Conservation (phyloP, 2,888 invertebrate genomes). For the Xylophagus ater region DNA sequence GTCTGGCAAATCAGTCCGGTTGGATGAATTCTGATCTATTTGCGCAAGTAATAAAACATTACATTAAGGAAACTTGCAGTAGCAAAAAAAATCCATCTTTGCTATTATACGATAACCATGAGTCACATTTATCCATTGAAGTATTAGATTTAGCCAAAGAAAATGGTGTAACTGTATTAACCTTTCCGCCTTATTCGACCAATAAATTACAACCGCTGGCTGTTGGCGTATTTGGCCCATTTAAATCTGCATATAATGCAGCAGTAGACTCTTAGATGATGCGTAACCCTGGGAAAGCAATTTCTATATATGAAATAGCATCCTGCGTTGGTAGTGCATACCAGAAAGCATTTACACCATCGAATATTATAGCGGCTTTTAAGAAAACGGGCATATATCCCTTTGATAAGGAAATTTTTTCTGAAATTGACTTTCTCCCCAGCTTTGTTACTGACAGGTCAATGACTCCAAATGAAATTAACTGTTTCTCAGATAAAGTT, state of each 20-base stretch:
- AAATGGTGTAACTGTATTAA: conserved; percentile 26
- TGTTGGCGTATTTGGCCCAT: conserved; percentile 15
- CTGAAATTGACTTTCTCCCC: conserved; percentile 1
- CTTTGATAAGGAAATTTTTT: background rate
- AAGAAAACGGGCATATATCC: conserved; percentile 4
- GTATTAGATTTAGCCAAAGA: conserved; percentile 26
- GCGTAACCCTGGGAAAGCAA: conserved; percentile 3
- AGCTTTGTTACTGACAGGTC: no score
- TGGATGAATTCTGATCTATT: conserved; percentile 26
- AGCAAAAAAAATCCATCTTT: conserved; percentile 21
- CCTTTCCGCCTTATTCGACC: conserved; percentile 12
- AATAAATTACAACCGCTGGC: conserved; percentile 14
- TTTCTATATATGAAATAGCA: conserved; percentile 3
- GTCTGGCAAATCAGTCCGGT: conserved; percentile 21
- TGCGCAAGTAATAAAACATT: conserved; percentile 23
- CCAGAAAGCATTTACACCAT: conserved; percentile 2
- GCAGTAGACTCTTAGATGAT: conserved; percentile 2
- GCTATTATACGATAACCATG: conserved; percentile 26
- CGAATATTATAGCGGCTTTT: conserved; percentile 2
- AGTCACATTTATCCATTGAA: conserved; percentile 24
- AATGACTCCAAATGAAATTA: no score
- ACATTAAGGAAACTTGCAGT: conserved; percentile 13
- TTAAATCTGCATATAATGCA: conserved; percentile 15
- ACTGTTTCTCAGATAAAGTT: no score
- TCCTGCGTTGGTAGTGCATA: background rate